Evolutionary conservation across 2,113 vertebrate species (phyloP).

Genomic region (Copsychus sechellarum): DNA sequence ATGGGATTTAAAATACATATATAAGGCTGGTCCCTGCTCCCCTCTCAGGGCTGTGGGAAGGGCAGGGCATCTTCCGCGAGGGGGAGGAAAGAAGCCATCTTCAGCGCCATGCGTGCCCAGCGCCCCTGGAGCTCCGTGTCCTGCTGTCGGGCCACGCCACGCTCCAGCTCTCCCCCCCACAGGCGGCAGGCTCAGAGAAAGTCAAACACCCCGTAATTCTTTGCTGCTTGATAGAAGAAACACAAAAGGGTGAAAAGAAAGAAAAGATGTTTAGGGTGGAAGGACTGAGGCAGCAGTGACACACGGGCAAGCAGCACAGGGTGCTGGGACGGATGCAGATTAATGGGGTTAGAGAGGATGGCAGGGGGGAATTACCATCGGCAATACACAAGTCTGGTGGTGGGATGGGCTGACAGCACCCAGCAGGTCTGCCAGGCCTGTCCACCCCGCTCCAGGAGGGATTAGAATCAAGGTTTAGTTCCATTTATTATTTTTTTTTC

Average conservation of each 20-base stretch:
- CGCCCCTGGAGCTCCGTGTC: slow-evolving; percentile 58
- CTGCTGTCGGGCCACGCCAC: slow-evolving; percentile 52
- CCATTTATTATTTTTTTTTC: slow-evolving; percentile 71
- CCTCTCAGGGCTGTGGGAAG: slow-evolving; percentile 31
- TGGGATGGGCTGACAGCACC: slow-evolving; percentile 31
- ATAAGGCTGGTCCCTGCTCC: slow-evolving; percentile 47
- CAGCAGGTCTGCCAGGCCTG: slow-evolving; percentile 18
- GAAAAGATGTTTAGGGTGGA: slow-evolving; percentile 73
- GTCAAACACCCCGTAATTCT: slow-evolving; percentile 87
- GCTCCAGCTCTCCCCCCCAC: slow-evolving; percentile 68
- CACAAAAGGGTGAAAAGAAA: slow-evolving; percentile 79
- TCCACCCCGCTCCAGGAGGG: slow-evolving; percentile 56
- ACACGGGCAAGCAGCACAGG: slow-evolving; percentile 64
- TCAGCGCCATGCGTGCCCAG: slow-evolving; percentile 45
- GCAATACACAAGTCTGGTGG: slow-evolving; percentile 49
- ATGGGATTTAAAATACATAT: not conserved
- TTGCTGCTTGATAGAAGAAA: slow-evolving; percentile 82
- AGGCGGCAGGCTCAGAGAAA: slow-evolving; percentile 80
- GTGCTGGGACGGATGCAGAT: slow-evolving; percentile 53
- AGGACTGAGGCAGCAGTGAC: slow-evolving; percentile 49
- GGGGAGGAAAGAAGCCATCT: slow-evolving; percentile 67
- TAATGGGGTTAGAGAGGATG: slow-evolving; percentile 73
- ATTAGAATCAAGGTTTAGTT: slow-evolving; percentile 78
- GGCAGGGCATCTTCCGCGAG: slow-evolving; percentile 32
- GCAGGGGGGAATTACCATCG: slow-evolving; percentile 40